Evolutionary conservation across 2,888 invertebrate genomes (phyloP).

Genomic region (Hydroisotoma schaefferi): DNA sequence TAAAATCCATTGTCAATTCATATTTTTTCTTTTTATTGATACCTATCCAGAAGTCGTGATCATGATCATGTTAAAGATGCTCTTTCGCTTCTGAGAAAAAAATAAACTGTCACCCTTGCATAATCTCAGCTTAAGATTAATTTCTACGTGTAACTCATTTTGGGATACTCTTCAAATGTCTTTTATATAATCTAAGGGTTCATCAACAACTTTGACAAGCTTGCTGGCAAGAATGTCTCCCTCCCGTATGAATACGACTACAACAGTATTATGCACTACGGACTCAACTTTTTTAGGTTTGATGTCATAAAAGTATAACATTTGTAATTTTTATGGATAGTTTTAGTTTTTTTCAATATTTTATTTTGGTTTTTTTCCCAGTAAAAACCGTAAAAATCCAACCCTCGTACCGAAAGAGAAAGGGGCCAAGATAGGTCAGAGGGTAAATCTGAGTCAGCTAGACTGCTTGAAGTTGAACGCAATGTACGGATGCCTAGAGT

Average conservation of each 20-base stretch:
- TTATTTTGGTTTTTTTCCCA: constrained; percentile 49
- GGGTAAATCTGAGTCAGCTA: constrained; percentile 62
- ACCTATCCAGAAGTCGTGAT: background rate
- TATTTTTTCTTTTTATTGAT: background rate
- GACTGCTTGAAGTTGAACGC: constrained; percentile 68
- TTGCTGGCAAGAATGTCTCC: constrained; percentile 62
- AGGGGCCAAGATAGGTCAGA: constrained; percentile 60
- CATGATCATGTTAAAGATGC: no score
- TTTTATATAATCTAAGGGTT: constrained; percentile 56
- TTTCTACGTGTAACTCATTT: no score
- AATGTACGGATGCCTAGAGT: constrained; percentile 62
- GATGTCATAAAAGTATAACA: background rate
- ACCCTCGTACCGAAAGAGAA: constrained; percentile 60
- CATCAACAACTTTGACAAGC: constrained; percentile 63
- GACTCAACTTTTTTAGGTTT: constrained; percentile 61
- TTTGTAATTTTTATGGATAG: background rate
- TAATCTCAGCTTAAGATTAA: no score
- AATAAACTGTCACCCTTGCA: no score
- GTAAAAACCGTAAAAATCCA: constrained; percentile 60
- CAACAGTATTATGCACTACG: constrained; percentile 76
- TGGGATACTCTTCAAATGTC: background rate
- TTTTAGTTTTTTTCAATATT: background rate
- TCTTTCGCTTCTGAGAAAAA: no score
- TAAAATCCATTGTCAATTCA: background rate
- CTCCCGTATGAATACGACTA: constrained; percentile 71